Conservation (phyloP, 2,797 vertebrate species). For the Pangasius macronema region DNA sequence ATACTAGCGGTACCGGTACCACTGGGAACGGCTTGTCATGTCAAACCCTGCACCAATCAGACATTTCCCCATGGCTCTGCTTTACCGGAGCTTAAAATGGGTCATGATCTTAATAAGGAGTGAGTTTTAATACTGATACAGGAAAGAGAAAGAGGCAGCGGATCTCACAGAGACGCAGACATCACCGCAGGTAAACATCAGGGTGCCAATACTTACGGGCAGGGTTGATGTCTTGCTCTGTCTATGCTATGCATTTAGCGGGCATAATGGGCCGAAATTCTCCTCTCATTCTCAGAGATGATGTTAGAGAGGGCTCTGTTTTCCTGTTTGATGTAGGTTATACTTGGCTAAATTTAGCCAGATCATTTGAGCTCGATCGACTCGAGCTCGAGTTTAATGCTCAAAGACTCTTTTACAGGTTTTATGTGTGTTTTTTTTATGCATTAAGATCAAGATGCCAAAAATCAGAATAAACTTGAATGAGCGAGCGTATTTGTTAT, state of each 20-base stretch:
- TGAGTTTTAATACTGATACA: constrained; percentile 26
- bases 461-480: background rate
- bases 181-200: constrained; percentile 47
- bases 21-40: constrained; percentile 54
- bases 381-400: background rate
- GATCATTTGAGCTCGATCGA: background rate
- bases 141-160: constrained; percentile 16
- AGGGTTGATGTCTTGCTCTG: background rate
- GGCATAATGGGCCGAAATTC: background rate
- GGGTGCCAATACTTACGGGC: background rate
- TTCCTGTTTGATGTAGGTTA: constrained; percentile 5
- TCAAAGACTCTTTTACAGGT: background rate
- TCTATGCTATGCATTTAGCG: background rate
- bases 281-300: background rate
- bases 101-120: constrained; percentile 63
- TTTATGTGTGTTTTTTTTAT: background rate
- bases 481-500: background rate
- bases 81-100: constrained; percentile 56
- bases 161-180: constrained; percentile 66
- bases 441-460: background rate
- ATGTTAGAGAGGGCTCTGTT: background rate
- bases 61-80: constrained; percentile 45
- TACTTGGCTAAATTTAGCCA: constrained; percentile 10
- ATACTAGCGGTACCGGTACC: constrained; percentile 32
- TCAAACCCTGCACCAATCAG: constrained; percentile 60